phyloP scores from a whole-genome alignment of 2,888 invertebrate species.

The Drosophila helvetica region DNA sequence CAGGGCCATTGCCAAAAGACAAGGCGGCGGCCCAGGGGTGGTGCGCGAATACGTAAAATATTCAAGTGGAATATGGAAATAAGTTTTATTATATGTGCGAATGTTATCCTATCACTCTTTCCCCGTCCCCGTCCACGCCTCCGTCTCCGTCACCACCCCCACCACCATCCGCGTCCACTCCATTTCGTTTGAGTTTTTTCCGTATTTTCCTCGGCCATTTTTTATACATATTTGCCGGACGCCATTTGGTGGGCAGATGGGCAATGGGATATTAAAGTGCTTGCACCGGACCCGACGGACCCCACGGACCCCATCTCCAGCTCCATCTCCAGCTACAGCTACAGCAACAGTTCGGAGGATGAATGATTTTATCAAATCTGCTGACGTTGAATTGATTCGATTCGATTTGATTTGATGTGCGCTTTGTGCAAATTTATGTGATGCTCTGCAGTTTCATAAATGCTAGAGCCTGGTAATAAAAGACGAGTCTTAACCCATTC shows the following conservation, averaged over 20 bases:
- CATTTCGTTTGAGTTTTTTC: constrained; percentile 14
- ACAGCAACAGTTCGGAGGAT: constrained; percentile 19
- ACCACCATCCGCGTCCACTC: no score
- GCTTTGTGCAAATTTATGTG: constrained; percentile 72
- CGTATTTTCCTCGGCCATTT: constrained; percentile 14
- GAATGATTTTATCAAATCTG: constrained; percentile 71
- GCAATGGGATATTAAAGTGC: constrained; percentile 45
- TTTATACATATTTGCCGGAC: constrained; percentile 5
- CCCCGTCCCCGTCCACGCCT: background rate
- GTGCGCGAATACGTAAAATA: constrained; percentile 11
- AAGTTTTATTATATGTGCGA: constrained; percentile 52
- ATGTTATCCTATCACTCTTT: constrained; percentile 12
- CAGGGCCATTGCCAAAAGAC: constrained; percentile 25
- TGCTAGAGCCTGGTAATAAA: constrained; percentile 53
- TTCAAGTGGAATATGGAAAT: constrained; percentile 58
- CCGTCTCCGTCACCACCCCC: no score
- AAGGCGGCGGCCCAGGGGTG: background rate
- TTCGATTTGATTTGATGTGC: constrained; percentile 61
- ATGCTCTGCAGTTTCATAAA: constrained; percentile 67
- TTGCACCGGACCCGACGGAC: constrained; percentile 30
- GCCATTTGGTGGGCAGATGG: constrained; percentile 26
- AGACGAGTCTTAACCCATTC: constrained; percentile 1
- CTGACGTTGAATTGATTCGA: constrained; percentile 70
- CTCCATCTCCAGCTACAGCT: constrained; percentile 1
- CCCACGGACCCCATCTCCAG: no score